Evolutionary conservation across 2,113 vertebrate genomes (phyloP), one percentile per base, ranked within the genome.

Genomic region (Dasyornis broadbenti): DNA sequence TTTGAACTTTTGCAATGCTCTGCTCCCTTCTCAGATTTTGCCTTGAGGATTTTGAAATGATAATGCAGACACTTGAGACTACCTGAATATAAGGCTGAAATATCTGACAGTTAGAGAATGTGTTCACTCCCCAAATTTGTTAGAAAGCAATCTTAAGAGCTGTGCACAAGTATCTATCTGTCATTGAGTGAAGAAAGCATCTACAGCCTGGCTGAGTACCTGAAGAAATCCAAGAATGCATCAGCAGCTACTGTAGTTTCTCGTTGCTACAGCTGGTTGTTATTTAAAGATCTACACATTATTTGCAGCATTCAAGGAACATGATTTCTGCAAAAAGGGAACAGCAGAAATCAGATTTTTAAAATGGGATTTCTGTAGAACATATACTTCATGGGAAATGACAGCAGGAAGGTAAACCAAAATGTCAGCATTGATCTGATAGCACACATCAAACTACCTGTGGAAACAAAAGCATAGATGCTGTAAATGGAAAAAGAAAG

Each of bases 1-100:
- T 98, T 96, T 98, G 96, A 98, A 65, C 42, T 17, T 27, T 37
- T 52, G 24, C 0, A 4, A 77, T 49, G 14, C 27, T 82, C 56
- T 30, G 10, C 53, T 79, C 80, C 70, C 19, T 80, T 40, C 30
- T 59, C 52, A 64, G 19, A 54, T 20, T 64, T 44, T 14, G 2
- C 33, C 56, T 52, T 30, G 40, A 64, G 53, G 22, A 20, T 19
- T 85, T 56, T 64, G 56, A 60, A 59, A 11, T 70, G 63, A 75
- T 81, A 82, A 95, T 28, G 11, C 21, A 89, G 68, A 86, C 39
- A 37, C 40, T 49, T 82, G 11, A 50, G 66, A 44, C 40, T 28
- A 42, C 19, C 17, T 45, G 49, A 93, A 56, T 15, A 8, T 3
- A 80, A 90, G 40, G n/a, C 40, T 77, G 42, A 93, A 92, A 42